Base-by-base conservation (phyloP, 2,113 vertebrate genomes). In the Ardeotis arabs region DNA sequence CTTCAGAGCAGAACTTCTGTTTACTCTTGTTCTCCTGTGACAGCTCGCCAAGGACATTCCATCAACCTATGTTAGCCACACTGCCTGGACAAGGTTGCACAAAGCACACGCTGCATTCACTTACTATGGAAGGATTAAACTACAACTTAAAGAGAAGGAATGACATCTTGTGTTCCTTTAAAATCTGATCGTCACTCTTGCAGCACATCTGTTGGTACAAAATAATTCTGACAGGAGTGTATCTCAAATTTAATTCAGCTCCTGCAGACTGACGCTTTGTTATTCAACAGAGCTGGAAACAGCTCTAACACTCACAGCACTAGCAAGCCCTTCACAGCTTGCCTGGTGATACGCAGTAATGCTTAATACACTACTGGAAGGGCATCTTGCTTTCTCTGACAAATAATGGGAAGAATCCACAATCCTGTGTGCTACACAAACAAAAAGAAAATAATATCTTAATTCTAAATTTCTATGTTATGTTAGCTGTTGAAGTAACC, bases 11-110 rank as follows among this genome's bases (percentile, higher is more conserved):
- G 11, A 49, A 74, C 29, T 74, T 77, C 63, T 44, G 3, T 84
- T 84, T 35, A 53, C 33, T 84, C 25, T 44, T 60, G 25, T 24
- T 81, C 53, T 88, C 64, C 66, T 70, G 10, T 1, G 11, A 44
- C 63, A 82, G 39, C 58, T 53, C 0, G 0, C 27, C 0, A 0
- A 62, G 49, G 35, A 62, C 24, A 64, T 20, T 14, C 49, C 6
- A 4, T 8, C 44, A 95, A 35, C 21, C 44, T 35, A 14, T 0
- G 10, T 35, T 49, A 83, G 62, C 28, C 23, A 60, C 1, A 0
- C 44, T 56, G 37, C 20, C 64, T 45, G 24, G 70, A 52, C 47
- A 47, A 64, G 62, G 35, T 0, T 59, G 39, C 15, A 28, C 4
- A 55, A 80, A 75, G 27, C 70, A 94, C 33, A 62, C 16, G 14